A percentile compares a stretch with the other conserved stretches of the same genome.
Evolutionary conservation across 1,140 invertebrate species (phyloP).

Genomic region (Brachionus sp.): DNA sequence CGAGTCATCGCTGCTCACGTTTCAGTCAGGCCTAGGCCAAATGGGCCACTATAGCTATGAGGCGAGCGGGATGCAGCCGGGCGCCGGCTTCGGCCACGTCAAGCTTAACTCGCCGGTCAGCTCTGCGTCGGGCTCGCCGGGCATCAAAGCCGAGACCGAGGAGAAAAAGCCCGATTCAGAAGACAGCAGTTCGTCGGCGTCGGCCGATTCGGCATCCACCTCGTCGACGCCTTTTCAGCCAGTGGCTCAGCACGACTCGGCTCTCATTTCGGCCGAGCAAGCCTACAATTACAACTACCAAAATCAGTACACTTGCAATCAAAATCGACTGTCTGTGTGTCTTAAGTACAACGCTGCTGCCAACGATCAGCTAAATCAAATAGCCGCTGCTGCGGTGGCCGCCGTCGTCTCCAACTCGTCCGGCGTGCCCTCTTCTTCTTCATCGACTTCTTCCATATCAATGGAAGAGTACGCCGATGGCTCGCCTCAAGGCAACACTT

Average conservation of each 20-base stretch:
- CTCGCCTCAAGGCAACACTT: background rate
- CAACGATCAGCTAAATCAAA: constrained; percentile 32
- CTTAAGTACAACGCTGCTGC: background rate
- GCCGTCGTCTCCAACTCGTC: constrained; percentile 35
- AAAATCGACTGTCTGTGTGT: background rate
- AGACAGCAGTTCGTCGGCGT: constrained; percentile 3
- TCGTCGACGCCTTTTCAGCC: constrained; percentile 1
- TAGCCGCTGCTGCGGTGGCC: constrained; percentile 27
- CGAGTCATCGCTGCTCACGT: constrained; percentile 1
- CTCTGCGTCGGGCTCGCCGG: background rate
- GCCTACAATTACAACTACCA: constrained; percentile 11
- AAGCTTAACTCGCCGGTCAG: constrained; percentile 19
- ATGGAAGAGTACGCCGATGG: constrained; percentile 34
- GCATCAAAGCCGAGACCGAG: background rate
- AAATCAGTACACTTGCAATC: background rate
- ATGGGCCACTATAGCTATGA: background rate
- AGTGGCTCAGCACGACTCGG: background rate
- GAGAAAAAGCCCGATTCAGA: background rate
- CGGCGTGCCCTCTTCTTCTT: constrained; percentile 19
- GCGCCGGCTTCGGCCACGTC: background rate
- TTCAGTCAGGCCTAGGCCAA: constrained; percentile 1
- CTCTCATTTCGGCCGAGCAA: background rate
- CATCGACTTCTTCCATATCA: constrained; percentile 29
- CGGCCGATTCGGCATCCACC: background rate
- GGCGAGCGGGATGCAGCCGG: background rate